Evolutionary conservation across 1,140 invertebrate genomes (phyloP), one percentile per base, ranked within the genome.

Genomic region (Probaryconus sp.): DNA sequence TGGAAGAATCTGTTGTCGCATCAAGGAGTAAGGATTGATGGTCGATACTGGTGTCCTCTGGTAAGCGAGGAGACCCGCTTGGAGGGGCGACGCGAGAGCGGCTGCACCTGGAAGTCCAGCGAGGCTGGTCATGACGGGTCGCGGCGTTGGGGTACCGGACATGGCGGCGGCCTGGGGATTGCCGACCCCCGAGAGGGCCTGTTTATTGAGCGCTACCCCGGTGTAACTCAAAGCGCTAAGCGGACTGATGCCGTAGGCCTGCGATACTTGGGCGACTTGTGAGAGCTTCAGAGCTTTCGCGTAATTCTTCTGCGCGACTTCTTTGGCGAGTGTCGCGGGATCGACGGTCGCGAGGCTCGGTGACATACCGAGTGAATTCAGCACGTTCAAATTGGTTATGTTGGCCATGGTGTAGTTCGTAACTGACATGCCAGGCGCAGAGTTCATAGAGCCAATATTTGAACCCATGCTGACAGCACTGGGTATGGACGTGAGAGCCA

Each of bases 231-330:
- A 88, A 6, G 93, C 92, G 73, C 91, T 90, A 5, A 91, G 82
- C 10, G 88, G 88, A 51, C 84, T 87, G 16, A 88, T 79, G 26
- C 80, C 83, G 77, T 85, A 88, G 14, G 81, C 80, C 26, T 85
- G 84, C 2, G 83, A 88, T 14, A 80, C 80, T 21, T 85, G 84
- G 1, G 83, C 71, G 5, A 87, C 88, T 20, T 89, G 90, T 2
- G 91, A 91, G 30, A 91, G 79, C 76, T 92, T 93, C 16, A 92
- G 81, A 0, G 90, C 90, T 72, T 91, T 92, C 9, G 92, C 92
- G 81, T 93, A 94, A 78, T 92, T 93, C 84, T 94, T 93, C 77
- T 93, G 93, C 18, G 93, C 92, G 45, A 93, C 92, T 77, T 94
- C 93, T 79, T 94, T 94, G 73, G 93, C 92, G 18, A 93, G 75